Evolutionary conservation across 2,888 invertebrate genomes (phyloP).

Genomic region (Conops quadrifasciatus): DNA sequence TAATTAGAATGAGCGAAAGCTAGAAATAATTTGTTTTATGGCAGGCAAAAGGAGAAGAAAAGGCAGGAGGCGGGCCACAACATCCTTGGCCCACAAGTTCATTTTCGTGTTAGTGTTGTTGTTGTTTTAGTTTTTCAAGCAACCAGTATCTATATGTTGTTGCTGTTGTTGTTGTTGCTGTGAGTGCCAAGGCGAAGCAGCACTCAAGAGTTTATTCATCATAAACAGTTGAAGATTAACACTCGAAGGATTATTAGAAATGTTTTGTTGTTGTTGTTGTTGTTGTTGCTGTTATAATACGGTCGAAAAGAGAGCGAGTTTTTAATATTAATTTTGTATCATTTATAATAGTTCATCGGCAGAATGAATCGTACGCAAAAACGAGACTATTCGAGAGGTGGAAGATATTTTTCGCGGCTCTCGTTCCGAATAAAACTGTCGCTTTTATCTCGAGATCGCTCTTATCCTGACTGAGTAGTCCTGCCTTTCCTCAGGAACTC

Average conservation of each 20-base stretch:
- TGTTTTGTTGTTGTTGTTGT: background rate
- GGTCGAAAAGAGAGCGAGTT: too few relatives aligned
- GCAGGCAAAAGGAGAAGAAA: background rate
- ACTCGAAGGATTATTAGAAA: conserved; percentile 27
- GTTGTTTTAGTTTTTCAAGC: background rate
- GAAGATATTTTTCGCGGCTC: too few relatives aligned
- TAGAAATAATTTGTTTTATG: background rate
- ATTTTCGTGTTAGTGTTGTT: conserved; percentile 20
- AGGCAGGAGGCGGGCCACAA: background rate
- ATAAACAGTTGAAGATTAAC: conserved; percentile 25
- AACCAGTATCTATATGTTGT: too few relatives aligned
- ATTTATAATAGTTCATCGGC: too few relatives aligned
- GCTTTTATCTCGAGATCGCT: too few relatives aligned
- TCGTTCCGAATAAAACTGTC: too few relatives aligned
- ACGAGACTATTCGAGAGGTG: too few relatives aligned
- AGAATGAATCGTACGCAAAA: too few relatives aligned
- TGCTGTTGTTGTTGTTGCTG: conserved; percentile 21
- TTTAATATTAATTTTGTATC: too few relatives aligned
- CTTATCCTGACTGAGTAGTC: too few relatives aligned
- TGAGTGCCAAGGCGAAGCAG: conserved; percentile 45
- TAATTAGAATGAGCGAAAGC: background rate
- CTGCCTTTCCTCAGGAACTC: too few relatives aligned
- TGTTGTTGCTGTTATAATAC: conserved; percentile 14
- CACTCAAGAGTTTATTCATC: conserved; percentile 24
- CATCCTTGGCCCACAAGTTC: conserved; percentile 31